Evolutionary conservation across 2,888 invertebrate genomes (phyloP), one percentile per base, ranked within the genome.

Genomic region (Cryptocheilus praepositus): DNA sequence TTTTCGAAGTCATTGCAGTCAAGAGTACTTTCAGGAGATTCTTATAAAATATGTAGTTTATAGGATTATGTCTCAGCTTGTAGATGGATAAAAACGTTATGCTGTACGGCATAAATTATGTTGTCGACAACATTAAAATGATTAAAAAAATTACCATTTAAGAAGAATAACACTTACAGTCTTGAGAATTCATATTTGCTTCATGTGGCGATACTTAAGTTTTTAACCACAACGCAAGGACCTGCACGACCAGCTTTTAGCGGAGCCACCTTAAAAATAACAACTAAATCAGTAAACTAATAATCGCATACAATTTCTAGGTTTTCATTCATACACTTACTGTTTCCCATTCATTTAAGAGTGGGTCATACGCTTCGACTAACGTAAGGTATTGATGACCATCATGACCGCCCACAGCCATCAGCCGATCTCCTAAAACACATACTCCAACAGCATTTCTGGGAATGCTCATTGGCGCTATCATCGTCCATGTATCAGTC

Each of bases 361-460:
- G 94, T 0, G 97, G 94, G 89, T 97, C 97, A 88, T 96, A 98
- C 70, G 95, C 93, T 86, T 98, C 98, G 1, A 97, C 97, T 69
- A 94, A 93, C 83, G 93, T 94, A 54, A 97, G 91, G 88, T 96
- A 97, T 80, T 94, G 93, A 83, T 94, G 94, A 25, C 98, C 98
- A 90, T 98, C 97, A 88, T 96, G 97, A 0, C 98, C 98, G 21
- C 98, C 98, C 21, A 95, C 94, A 46, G 95, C 95, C 57, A 95
- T 92, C 64, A 96, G 90, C 77, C 93, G 91, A 86, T 96, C 95
- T 0, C 96, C 98, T 13, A 98, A 92, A 45, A 96, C 90, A 80
- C 96, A 95, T 68, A 96, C 94, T 15, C 96, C 97, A 68, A 97
- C 95, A 4, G 96, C 95, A 90, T 98, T 98, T 44, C 97, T 91